phyloP scores from a whole-genome alignment of 2,888 invertebrate genomes.

The Neoascia interrupta region DNA sequence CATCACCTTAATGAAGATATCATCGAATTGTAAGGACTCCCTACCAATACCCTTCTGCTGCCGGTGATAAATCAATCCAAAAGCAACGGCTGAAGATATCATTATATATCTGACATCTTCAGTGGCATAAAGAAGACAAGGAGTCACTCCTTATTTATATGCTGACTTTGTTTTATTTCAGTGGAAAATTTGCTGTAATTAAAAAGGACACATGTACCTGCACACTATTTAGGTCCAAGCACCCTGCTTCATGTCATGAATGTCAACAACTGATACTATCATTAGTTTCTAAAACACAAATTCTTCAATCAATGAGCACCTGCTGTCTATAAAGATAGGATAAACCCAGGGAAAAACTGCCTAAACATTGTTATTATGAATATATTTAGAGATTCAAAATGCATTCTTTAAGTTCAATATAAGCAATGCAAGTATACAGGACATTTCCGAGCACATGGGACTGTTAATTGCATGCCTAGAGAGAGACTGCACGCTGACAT shows the following conservation, averaged over 20 bases:
- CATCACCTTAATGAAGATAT: slow-evolving; percentile 26
- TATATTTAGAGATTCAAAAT: slow-evolving; percentile 1
- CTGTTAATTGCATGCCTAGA: slow-evolving; percentile 48
- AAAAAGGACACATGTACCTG: slow-evolving; percentile 53
- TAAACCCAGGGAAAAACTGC: neutral
- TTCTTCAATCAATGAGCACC: slow-evolving; percentile 47
- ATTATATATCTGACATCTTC: slow-evolving; percentile 35
- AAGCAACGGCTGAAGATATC: slow-evolving; percentile 47
- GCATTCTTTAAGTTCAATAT: slow-evolving; percentile 14
- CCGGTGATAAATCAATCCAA: slow-evolving; percentile 55
- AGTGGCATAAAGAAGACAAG: slow-evolving; percentile 19
- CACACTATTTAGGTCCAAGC: slow-evolving; percentile 15
- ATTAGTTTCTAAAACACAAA: slow-evolving; percentile 61
- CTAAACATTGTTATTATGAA: slow-evolving; percentile 32
- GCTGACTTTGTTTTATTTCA: neutral
- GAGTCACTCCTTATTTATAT: neutral
- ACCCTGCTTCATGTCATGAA: slow-evolving; percentile 36
- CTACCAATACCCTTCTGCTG: slow-evolving; percentile 44
- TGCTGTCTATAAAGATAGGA: slow-evolving; percentile 17
- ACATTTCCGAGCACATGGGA: slow-evolving; percentile 23
- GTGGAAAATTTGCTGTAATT: slow-evolving; percentile 57
- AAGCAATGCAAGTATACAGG: neutral
- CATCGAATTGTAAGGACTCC: slow-evolving; percentile 31
- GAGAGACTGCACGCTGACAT: neutral
- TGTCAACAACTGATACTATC: slow-evolving; percentile 63